Evolutionary conservation across 2,888 invertebrate species (phyloP), one percentile per base, ranked within the genome.

Genomic region (Sceliomorpha sp.): DNA sequence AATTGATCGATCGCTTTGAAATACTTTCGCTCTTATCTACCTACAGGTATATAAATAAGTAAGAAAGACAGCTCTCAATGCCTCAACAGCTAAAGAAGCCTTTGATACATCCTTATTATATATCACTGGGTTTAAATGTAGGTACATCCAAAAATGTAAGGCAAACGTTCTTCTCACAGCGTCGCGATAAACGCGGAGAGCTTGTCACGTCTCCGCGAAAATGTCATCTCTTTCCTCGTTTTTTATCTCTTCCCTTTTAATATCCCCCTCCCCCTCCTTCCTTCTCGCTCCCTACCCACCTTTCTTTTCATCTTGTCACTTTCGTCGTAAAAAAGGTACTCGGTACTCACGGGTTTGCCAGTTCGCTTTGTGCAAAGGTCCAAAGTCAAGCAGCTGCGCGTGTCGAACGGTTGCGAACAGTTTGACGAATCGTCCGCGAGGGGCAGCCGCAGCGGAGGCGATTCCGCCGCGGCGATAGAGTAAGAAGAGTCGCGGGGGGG

Each of bases 91-190:
- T 71, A 73, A 67, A 73, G 62, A 77, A 76, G 74, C 74, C 68
- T 69, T 76, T 67, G 53, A 75, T 70, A 77, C 75, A 75, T 76
- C 76, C 68, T 76, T 82, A 81, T 75, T 48, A 70, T 80, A 77
- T 82, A 84, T 84, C 81, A 84, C 82, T 77, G 80, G 79, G 77
- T 80, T 76, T 76, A 81, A 80, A 75, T 79, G 78, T 82, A 60
- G 60, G 67, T 67, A 67, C 60, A 60, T 80, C 71, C 77, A 73
- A 69, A 81, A 79, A 81, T 79, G 73, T 83, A 84, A 83, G 84
- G 84, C 83, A 81, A 83, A 80, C 81, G 74, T 83, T 78, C 75
- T 71, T 76, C 74, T 81, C 76, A 77, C 75, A 77, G 71, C 58
- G 44, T 60, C 32, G 13, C 45, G 42, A 37, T n/a, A n/a, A 31